Conservation (phyloP, 2,888 invertebrate genomes). For the Lasiommata megera region DNA sequence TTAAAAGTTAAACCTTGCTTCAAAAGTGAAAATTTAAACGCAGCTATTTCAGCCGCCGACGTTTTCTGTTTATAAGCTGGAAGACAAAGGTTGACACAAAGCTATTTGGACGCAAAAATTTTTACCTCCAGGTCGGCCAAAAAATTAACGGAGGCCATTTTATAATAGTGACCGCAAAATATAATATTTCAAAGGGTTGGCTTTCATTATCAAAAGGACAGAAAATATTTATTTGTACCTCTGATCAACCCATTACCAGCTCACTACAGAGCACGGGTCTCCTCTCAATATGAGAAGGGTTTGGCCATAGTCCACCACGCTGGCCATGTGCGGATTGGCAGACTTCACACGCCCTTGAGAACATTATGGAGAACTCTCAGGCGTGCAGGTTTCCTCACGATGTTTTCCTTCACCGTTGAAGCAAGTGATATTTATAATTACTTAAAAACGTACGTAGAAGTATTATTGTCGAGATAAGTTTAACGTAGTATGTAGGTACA, state of each 20-base stretch:
- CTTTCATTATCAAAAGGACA: not conserved
- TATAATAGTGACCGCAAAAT: constrained; percentile 1
- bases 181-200: constrained; percentile 5
- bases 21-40: not conserved
- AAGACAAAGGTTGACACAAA: constrained; percentile 9
- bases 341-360: no score
- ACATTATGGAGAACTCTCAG: no score
- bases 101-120: constrained; percentile 10
- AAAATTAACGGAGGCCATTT: constrained; percentile 13
- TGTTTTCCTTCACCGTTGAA: no score
- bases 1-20: no score
- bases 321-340: no score
- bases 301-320: no score
- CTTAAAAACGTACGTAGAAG: not conserved
- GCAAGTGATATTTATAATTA: no score
- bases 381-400: no score
- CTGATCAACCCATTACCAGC: no score
- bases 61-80: not conserved
- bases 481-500: no score
- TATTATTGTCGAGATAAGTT: not conserved
- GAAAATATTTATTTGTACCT: not conserved
- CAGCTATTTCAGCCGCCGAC: not conserved
- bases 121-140: constrained; percentile 5
- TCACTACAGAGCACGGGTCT: no score
- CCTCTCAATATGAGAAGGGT: no score